Percentiles rank a stretch among this genome's conserved stretches.
phyloP scores from a whole-genome alignment of 2,113 vertebrate genomes.

The Gobio gobio region DNA sequence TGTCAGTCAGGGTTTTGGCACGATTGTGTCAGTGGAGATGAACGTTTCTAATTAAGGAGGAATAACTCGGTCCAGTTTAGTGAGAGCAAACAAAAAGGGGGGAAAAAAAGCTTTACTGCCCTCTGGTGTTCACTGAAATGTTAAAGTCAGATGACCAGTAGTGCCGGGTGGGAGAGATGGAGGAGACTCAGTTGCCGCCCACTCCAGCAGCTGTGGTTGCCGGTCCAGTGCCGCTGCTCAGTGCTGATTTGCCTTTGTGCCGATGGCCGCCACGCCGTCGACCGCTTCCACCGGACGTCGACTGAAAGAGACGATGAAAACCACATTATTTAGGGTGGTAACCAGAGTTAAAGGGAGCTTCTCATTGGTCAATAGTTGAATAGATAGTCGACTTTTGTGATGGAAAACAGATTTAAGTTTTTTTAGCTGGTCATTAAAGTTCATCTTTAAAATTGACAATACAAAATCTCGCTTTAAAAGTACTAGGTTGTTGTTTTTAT shows the following conservation, averaged over 20 bases:
- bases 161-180: neutral
- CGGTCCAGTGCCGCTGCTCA: slow-evolving; percentile 42
- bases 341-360: neutral
- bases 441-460: too few species aligned
- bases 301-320: slow-evolving; percentile 69
- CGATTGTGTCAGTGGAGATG: slow-evolving; percentile 36
- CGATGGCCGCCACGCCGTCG: slow-evolving; percentile 91
- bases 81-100: neutral
- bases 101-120: slow-evolving; percentile 19
- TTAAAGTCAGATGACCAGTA: neutral
- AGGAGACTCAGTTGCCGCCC: slow-evolving; percentile 77
- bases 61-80: neutral
- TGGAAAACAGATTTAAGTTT: neutral
- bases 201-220: slow-evolving; percentile 72
- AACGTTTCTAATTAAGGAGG: slow-evolving; percentile 8
- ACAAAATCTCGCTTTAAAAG: too few species aligned
- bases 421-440: too few species aligned
- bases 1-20: slow-evolving; percentile 31
- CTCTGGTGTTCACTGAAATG: slow-evolving; percentile 18
- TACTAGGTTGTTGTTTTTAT: neutral
- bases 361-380: too few species aligned
- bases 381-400: too few species aligned
- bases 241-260: slow-evolving; percentile 86
- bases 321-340: neutral
- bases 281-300: slow-evolving; percentile 84